phyloP scores from a whole-genome alignment of 2,888 invertebrate species.

The Latrodectus elegans region DNA sequence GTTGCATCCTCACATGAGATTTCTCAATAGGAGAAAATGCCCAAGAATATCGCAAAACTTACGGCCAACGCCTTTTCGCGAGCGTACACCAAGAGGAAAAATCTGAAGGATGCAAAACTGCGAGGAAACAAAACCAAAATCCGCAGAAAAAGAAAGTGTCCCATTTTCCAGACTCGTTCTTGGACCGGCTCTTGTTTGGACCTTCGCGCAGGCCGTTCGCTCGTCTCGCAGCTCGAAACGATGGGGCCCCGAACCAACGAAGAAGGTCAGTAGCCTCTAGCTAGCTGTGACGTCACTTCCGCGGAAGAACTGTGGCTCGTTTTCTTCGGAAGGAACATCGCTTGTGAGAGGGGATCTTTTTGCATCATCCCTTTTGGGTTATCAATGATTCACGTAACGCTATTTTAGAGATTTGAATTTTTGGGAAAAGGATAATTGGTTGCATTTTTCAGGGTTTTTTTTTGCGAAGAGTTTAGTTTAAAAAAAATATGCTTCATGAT shows the following conservation, averaged over 20 bases:
- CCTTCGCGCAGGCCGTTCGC: constrained; percentile 36
- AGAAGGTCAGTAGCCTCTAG: constrained; percentile 3
- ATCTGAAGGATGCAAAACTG: not conserved
- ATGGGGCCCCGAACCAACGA: not conserved
- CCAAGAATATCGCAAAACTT: not conserved
- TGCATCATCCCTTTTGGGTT: too few relatives aligned
- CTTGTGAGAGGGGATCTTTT: too few relatives aligned
- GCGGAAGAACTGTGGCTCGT: not conserved
- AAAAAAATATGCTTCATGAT: too few relatives aligned
- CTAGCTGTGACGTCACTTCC: constrained; percentile 18
- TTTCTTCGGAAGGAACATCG: too few relatives aligned
- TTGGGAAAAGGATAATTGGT: too few relatives aligned
- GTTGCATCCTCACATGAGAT: not conserved
- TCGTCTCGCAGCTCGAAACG: not conserved
- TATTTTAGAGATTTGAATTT: too few relatives aligned
- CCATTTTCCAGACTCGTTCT: constrained; percentile 50
- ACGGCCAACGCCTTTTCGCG: not conserved
- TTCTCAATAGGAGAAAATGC: not conserved
- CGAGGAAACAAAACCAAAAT: not conserved
- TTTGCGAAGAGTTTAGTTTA: too few relatives aligned
- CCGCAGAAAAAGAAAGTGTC: constrained; percentile 30
- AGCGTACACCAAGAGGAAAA: not conserved
- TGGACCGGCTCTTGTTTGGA: constrained; percentile 8
- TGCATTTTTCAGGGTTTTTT: too few relatives aligned
- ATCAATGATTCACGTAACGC: too few relatives aligned